These are phyloP conservation scores for Epiblema foenella DNA, from an alignment of 2,888 invertebrate species.

Conservation along the genomic window DNA sequence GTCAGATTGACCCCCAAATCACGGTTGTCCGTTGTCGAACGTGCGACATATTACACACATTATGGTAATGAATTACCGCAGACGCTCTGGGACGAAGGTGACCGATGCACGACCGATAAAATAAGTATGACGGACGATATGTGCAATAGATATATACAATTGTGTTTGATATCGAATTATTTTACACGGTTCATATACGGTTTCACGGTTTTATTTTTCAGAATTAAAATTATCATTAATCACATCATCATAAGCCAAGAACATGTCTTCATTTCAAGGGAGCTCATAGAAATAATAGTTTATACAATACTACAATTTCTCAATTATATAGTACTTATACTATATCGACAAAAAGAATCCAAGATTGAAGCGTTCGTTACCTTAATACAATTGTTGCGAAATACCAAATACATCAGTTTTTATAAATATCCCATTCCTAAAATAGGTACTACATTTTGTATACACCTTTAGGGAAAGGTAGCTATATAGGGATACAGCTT, in stretches of 20 bases:
- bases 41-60: slow-evolving; percentile 79
- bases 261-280: too few relatives aligned
- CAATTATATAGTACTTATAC: too few relatives aligned
- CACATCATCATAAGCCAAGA: neutral
- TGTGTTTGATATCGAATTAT: neutral
- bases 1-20: neutral
- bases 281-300: too few relatives aligned
- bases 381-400: too few relatives aligned
- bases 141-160: neutral
- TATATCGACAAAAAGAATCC: neutral
- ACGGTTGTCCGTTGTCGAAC: too few relatives aligned
- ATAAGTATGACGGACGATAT: slow-evolving; percentile 17
- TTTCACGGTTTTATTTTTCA: neutral
- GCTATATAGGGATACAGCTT: too few relatives aligned
- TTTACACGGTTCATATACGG: neutral
- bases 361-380: neutral
- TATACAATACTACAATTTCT: too few relatives aligned
- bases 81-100: slow-evolving; percentile 69
- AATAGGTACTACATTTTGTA: too few relatives aligned
- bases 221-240: neutral
- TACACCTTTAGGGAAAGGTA: too few relatives aligned
- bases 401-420: too few relatives aligned
- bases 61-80: slow-evolving; percentile 77
- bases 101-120: slow-evolving; percentile 33
- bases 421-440: too few relatives aligned